Base-by-base conservation (phyloP, 2,888 invertebrate genomes). In the Spodoptera littoralis region DNA sequence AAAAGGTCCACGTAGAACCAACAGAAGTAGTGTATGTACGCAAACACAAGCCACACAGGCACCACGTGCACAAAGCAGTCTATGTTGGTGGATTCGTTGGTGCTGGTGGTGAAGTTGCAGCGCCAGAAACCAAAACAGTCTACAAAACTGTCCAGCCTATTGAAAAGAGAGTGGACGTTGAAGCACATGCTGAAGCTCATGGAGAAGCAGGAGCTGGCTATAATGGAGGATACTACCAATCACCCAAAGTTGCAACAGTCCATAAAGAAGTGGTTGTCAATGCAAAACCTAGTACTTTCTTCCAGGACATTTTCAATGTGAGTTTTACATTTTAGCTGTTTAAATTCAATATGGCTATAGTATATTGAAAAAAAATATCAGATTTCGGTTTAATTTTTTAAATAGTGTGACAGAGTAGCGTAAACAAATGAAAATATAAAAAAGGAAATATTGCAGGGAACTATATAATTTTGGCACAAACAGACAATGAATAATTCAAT, bases 241-340 rank as follows among this genome's bases (percentile, higher is more conserved):
- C 81, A 13, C 86, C 84, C 3, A 82, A 85, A 46, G 81, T 85
- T 22, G 48, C 56, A 27, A 45, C 75, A 4, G 66, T 45, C 11
- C 53, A 9, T 11, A 76, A 72, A n/a, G 65, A 76, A 11, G 36
- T 72, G 5, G 45, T 48, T 5, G 65, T 76, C 9, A 66, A 54
- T 18, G 27, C 45, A 12, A 70, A 41, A 24, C 72, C 72, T 1
- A 76, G 36, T 0, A 88, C 91, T n/a, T 92, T 96, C 60, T 95
- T 96, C 77, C 93, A 95, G 48, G 96, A 96, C 78, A 95, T 96
- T 65, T 96, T 96, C 73, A 96, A 96, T 83, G 96, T 96, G 84
- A 95, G 95, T 92, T 36, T 27, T 27, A 27, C 3, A 27, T 27
- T 36, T 1, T 8, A 8, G 36, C 8, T 36, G 4, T 27, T 8